Base-by-base conservation (phyloP, 1,140 invertebrate species). In the Apis mellifera region DNA sequence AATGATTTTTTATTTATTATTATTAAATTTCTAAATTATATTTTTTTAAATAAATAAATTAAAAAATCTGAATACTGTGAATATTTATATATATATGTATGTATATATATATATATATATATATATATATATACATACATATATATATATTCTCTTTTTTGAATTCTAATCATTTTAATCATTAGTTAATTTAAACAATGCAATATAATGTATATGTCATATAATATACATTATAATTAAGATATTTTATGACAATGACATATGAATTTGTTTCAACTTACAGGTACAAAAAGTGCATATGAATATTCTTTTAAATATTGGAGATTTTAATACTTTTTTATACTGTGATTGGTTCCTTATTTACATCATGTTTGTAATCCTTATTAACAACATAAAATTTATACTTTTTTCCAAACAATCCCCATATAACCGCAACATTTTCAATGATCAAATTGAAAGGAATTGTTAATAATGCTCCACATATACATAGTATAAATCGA, bases 351-450 rank as follows among this genome's bases (percentile, higher is more conserved):
- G 95, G 94, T 71, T 23, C 15, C 15, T 13, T 54, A 54, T 15
- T 12, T 15, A 13, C 52, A 54, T 54, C 15, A 54, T 94, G 93
- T 88, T 83, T 88, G 12, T 84, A 93, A 92, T 98, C 97, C 93
- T 99, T 99, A 90, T 98, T 97, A 13, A 99, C 98, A 86, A 99
- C 96, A 94, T 99, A 99, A 95, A 99, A 99, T 93, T 97, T 98
- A 93, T 99, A 97, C 94, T 99, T 99, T 88, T 98, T 97, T 32
- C 98, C 97, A 85, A 98, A 96, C 52, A 98, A 94, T 12, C 98
- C 98, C 97, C 98, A 98, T 86, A 99, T 96, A 13, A 99, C 98
- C 52, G 98, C 98, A 79, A 98, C 95, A 94, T 98, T 99, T 95
- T 99, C 98, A 84, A 99, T 98, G 64, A 99, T 95, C 82, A 99